Evolutionary conservation across 2,888 invertebrate genomes (phyloP).

Genomic region (Drosophila aldrichi): DNA sequence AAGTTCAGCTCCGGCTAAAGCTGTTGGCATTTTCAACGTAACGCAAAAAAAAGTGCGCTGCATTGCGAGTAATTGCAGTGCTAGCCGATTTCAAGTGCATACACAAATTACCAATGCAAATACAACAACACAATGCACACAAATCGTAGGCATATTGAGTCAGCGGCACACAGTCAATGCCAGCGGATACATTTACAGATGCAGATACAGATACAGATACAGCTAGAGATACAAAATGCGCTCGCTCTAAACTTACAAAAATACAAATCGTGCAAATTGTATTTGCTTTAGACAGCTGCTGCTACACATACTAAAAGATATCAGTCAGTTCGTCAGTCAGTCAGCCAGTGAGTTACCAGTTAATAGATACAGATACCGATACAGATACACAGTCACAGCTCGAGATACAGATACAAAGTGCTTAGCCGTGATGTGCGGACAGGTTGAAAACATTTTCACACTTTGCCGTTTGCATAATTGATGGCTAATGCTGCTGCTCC

Average conservation of each 20-base stretch:
- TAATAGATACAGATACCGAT: constrained; percentile 37
- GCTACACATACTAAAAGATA: constrained; percentile 57
- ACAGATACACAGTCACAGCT: constrained; percentile 34
- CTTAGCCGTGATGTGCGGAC: constrained; percentile 64
- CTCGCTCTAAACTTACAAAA: constrained; percentile 4
- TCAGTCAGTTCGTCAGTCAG: constrained; percentile 38
- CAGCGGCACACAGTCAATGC: constrained; percentile 69
- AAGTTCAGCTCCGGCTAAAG: constrained; percentile 60
- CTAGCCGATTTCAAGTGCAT: constrained; percentile 75
- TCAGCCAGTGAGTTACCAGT: constrained; percentile 25
- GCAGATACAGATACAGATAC: constrained; percentile 34
- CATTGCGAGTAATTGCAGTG: constrained; percentile 60
- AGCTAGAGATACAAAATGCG: constrained; percentile 27
- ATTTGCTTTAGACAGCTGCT: constrained; percentile 68
- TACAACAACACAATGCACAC: constrained; percentile 49
- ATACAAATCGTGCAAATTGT: constrained; percentile 77
- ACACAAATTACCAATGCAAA: constrained; percentile 81
- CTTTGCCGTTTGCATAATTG: constrained; percentile 76
- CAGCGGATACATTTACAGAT: constrained; percentile 65
- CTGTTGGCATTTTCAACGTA: constrained; percentile 23
- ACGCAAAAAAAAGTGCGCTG: constrained; percentile 27
- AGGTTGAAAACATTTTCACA: constrained; percentile 71
- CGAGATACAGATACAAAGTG: constrained; percentile 52
- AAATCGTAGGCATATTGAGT: constrained; percentile 74
- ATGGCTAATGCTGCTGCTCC: constrained; percentile 34